phyloP scores from a whole-genome alignment of 2,888 invertebrate species.

The Polymixis lichenea region DNA sequence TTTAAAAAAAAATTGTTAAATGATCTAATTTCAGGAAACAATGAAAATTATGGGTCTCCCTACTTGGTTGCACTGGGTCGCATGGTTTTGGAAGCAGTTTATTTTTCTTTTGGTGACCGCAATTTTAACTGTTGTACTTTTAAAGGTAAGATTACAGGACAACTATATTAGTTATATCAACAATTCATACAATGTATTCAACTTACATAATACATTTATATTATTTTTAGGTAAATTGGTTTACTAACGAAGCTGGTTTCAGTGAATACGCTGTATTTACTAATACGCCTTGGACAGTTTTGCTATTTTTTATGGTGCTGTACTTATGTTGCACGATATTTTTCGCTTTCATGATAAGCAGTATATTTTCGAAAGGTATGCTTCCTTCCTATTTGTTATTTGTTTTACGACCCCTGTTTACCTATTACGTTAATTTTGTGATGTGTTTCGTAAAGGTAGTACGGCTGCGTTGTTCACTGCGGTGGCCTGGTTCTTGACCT shows the following conservation, averaged over 20 bases:
- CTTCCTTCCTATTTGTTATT: conserved; percentile 42
- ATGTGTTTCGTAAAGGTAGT: conserved; percentile 90
- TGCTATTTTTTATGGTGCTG: conserved; percentile 93
- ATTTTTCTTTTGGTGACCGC: conserved; percentile 92
- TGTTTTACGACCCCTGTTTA: not conserved
- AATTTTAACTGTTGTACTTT: conserved; percentile 88
- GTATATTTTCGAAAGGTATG: conserved; percentile 95
- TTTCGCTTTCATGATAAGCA: conserved; percentile 95
- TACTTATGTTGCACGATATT: conserved; percentile 93
- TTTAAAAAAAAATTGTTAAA: not conserved
- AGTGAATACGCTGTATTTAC: conserved; percentile 92
- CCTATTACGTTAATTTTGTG: not conserved
- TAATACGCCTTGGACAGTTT: conserved; percentile 91
- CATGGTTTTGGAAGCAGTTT: conserved; percentile 96
- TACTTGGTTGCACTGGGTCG: conserved; percentile 96
- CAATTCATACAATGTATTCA: not conserved
- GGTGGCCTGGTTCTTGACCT: conserved; percentile 94
- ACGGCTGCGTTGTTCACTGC: conserved; percentile 95
- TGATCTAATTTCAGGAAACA: conserved; percentile 92
- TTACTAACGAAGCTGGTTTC: conserved; percentile 84
- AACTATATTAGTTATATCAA: not conserved
- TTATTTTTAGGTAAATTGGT: conserved; percentile 89
- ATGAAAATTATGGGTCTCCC: conserved; percentile 98
- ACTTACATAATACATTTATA: conserved; percentile 1
- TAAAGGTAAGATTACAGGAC: conserved; percentile 88